Percentiles rank a stretch among this genome's conserved stretches.
These are phyloP conservation scores for Clamator glandarius DNA, from an alignment of 2,797 vertebrate genomes.

Conservation along the genomic window DNA sequence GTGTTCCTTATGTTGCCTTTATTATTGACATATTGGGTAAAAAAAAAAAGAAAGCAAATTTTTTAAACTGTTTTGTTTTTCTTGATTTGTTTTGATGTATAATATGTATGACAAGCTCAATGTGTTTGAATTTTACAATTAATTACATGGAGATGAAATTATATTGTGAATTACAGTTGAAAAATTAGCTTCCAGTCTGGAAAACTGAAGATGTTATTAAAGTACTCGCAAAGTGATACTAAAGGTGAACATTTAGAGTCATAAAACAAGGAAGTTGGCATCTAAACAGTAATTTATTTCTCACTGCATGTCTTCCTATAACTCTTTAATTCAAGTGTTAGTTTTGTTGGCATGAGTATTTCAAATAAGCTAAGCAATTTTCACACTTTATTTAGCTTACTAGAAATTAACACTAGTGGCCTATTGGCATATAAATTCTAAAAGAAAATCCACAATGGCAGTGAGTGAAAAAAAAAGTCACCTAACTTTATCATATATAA, in stretches of 20 bases:
- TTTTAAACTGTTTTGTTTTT: not conserved
- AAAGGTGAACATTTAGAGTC: not conserved
- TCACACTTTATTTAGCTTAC: not conserved
- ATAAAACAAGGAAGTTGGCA: not conserved
- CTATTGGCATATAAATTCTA: not conserved
- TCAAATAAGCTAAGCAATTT: not conserved
- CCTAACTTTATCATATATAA: not conserved
- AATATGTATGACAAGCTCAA: not conserved
- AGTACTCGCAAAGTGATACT: not conserved
- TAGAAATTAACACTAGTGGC: not conserved
- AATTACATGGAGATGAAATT: not conserved
- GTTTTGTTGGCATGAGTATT: not conserved
- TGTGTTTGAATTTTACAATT: not conserved
- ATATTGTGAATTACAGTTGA: not conserved
- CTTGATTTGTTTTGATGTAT: not conserved
- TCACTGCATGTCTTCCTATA: not conserved
- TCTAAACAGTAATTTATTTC: not conserved
- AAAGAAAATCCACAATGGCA: not conserved
- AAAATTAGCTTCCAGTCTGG: not conserved
- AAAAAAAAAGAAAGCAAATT: not conserved
- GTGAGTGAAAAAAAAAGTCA: not conserved
- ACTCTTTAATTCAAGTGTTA: not conserved
- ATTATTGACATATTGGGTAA: not conserved
- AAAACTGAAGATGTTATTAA: not conserved
- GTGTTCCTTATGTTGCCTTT: not conserved